These are phyloP conservation scores for Lepidonotus clava DNA, from an alignment of 2,888 invertebrate species.

Conservation along the genomic window DNA sequence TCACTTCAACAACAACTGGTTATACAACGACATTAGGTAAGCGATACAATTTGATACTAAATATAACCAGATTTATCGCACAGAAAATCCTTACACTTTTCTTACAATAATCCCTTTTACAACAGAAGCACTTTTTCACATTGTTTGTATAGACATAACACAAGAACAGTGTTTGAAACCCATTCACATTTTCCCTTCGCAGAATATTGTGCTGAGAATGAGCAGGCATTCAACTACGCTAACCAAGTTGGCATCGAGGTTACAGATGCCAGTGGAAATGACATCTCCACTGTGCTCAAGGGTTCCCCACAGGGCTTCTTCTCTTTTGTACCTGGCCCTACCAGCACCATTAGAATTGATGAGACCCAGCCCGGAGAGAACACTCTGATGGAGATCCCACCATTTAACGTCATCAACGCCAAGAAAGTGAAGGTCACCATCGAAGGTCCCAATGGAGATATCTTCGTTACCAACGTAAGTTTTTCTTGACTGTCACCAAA, in stretches of 20 bases:
- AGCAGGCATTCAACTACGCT: not conserved
- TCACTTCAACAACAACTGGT: too few relatives aligned
- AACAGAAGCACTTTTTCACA: too few relatives aligned
- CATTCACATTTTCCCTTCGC: not conserved
- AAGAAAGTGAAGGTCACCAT: not conserved
- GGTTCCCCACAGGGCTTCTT: not conserved
- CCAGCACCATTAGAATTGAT: not conserved
- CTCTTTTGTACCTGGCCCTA: not conserved
- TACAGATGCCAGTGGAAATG: not conserved
- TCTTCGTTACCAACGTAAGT: not conserved
- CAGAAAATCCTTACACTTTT: too few relatives aligned
- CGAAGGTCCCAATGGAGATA: not conserved
- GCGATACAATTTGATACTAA: too few relatives aligned
- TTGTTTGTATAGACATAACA: too few relatives aligned
- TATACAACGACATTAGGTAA: too few relatives aligned
- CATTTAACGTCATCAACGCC: constrained; percentile 11
- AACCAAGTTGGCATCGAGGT: not conserved
- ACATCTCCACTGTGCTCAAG: not conserved
- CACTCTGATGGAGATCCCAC: constrained; percentile 21
- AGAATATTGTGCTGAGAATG: not conserved
- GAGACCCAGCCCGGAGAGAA: not conserved
- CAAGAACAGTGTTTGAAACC: too few relatives aligned
- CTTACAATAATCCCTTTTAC: too few relatives aligned
- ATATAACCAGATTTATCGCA: too few relatives aligned
- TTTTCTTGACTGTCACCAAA: not conserved